Evolutionary conservation across 2,888 invertebrate genomes (phyloP), one percentile per base, ranked within the genome.

Genomic region (Clistopyga incitator): DNA sequence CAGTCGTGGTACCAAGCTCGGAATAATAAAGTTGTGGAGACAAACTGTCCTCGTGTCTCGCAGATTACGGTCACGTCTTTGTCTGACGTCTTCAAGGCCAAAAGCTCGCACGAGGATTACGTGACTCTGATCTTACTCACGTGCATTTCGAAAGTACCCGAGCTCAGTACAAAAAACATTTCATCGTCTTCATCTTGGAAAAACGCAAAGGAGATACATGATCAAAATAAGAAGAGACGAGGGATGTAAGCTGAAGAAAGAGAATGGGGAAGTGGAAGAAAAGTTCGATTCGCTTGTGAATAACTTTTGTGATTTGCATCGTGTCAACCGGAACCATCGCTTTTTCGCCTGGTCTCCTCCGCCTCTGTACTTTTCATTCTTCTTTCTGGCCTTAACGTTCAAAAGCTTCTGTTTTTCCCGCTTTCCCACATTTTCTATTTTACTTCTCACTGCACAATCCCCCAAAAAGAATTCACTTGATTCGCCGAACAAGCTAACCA

Each of bases 401-500:
- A 45, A 61, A 74, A 59, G n/a, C 59, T 59, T 56, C 56, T 34
- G 42, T 29, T 29, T 23, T 61, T 23, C 38, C 13, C 29, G n/a
- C 50, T 34, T 25, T 23, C 29, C 50, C 25, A 13, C 34, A 47
- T 38, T 70, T 34, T 67, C 52, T 2, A 6, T 65, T 13, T 38
- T 47, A 25, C 67, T 6, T 13, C 34, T 25, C 20, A 13, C n/a
- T 23, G 50, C 29, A 42, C 29, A 25, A 23, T 65, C 23, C 50
- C 38, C 50, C 20, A 20, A 34, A 23, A 23, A 67, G 56, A 34
- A 47, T 29, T 77, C 61, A 61, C 67, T 80, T 68, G 72, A 83
- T 80, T 61, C 76, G 65, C 56, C 70, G 42, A 84, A 84, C 75
- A 52, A 64, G 84, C 65, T 80, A 74, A 80, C 77, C 78, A 75